Conservation (phyloP, 1,140 invertebrate genomes). For the Brachionus koreanus region DNA sequence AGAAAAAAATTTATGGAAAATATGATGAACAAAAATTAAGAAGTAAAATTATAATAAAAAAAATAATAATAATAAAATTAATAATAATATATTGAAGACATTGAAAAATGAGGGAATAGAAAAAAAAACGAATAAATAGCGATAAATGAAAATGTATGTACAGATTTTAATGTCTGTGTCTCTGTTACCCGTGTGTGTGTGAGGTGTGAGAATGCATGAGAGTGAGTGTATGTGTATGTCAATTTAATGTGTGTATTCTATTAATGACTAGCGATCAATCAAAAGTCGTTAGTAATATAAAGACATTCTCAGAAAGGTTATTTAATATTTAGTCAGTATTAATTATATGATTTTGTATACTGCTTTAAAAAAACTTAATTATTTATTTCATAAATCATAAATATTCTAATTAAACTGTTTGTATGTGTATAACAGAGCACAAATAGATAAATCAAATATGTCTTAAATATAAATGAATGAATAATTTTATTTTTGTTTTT, state of each 20-base stretch:
- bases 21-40: background rate
- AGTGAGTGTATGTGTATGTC: background rate
- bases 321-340: background rate
- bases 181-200: background rate
- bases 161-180: background rate
- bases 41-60: background rate
- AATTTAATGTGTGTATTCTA: background rate
- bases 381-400: background rate
- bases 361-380: background rate
- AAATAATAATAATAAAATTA: background rate
- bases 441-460: background rate
- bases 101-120: background rate
- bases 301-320: background rate
- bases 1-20: background rate
- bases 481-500: background rate
- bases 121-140: background rate
- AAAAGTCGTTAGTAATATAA: background rate
- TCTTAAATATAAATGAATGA: background rate
- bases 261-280: background rate
- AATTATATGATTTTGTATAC: background rate
- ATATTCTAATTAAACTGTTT: background rate
- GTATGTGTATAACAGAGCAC: background rate
- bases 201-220: background rate
- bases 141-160: conserved; percentile 4
- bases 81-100: background rate